A percentile compares a stretch with the other conserved stretches of the same genome.
Evolutionary conservation across 2,113 vertebrate genomes (phyloP).

Genomic region (Oriolus oriolus): DNA sequence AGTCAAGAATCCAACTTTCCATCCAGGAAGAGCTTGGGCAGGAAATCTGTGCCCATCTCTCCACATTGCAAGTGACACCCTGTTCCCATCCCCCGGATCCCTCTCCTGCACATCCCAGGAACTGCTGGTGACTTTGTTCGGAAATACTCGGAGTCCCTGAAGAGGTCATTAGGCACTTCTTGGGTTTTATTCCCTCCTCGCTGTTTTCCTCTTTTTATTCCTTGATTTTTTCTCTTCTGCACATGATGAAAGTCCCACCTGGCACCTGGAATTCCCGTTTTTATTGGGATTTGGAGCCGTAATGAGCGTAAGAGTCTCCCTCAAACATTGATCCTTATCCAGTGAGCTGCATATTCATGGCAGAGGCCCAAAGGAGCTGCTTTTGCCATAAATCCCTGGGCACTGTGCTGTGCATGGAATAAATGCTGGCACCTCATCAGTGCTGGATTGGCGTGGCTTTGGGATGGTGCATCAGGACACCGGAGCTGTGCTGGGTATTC

Average conservation of each 20-base stretch:
- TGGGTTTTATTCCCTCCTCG: background rate
- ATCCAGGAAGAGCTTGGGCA: background rate
- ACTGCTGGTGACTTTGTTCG: background rate
- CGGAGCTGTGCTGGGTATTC: background rate
- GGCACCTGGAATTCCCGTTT: background rate
- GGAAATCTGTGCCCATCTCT: background rate
- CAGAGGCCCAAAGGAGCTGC: background rate
- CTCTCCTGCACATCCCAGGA: background rate
- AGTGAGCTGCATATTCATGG: background rate
- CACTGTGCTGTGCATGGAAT: background rate
- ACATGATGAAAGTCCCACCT: background rate
- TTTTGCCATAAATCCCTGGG: background rate
- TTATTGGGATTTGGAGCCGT: background rate
- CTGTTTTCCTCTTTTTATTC: background rate
- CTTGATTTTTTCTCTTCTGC: background rate
- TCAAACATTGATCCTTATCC: background rate
- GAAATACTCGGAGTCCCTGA: background rate
- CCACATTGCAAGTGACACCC: background rate
- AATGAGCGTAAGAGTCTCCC: background rate
- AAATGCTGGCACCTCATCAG: background rate
- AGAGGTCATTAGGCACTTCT: slow-evolving; percentile 44
- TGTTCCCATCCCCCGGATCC: background rate
- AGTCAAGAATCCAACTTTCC: background rate
- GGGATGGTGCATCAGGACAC: background rate
- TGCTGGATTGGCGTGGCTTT: background rate